A percentile compares a stretch with the other conserved stretches of the same genome.
These are phyloP conservation scores for Ranitomeya imitator DNA, from an alignment of 2,113 vertebrate genomes.

Conservation along the genomic window DNA sequence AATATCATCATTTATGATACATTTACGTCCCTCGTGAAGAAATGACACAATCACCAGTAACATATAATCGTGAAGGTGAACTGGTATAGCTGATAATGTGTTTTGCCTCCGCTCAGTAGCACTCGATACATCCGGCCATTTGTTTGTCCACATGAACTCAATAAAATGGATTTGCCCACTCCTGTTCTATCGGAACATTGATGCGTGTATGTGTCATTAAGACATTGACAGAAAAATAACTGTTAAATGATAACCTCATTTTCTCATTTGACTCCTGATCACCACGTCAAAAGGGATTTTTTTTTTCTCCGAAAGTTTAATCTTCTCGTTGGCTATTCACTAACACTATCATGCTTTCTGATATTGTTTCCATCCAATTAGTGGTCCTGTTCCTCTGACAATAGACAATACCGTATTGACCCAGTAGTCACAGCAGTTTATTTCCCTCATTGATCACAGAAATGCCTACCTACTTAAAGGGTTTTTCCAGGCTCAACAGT, in stretches of 20 bases:
- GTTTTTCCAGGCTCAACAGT: too few relatives aligned
- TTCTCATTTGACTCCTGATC: neutral
- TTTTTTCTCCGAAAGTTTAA: neutral
- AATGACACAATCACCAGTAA: slow-evolving; percentile 6
- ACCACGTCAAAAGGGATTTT: neutral
- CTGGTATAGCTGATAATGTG: neutral
- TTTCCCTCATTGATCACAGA: too few relatives aligned
- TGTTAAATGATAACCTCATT: neutral
- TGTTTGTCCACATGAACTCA: slow-evolving; percentile 29
- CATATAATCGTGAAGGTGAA: slow-evolving; percentile 19
- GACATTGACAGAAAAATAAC: neutral
- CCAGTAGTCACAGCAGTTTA: too few relatives aligned
- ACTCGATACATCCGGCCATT: slow-evolving; percentile 3
- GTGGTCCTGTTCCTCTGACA: too few relatives aligned
- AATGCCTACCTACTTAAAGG: too few relatives aligned
- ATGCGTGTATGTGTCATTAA: neutral
- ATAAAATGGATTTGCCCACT: slow-evolving; percentile 37
- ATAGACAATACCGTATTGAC: too few relatives aligned
- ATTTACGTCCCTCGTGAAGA: neutral
- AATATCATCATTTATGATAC: neutral
- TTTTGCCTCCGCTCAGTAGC: slow-evolving; percentile 6
- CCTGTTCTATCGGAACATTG: neutral
- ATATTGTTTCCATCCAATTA: too few relatives aligned
- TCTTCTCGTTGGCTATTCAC: too few relatives aligned
- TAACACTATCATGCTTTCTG: too few relatives aligned